These are phyloP conservation scores for Pluvianellus socialis DNA, from an alignment of 2,113 vertebrate genomes.

Conservation along the genomic window DNA sequence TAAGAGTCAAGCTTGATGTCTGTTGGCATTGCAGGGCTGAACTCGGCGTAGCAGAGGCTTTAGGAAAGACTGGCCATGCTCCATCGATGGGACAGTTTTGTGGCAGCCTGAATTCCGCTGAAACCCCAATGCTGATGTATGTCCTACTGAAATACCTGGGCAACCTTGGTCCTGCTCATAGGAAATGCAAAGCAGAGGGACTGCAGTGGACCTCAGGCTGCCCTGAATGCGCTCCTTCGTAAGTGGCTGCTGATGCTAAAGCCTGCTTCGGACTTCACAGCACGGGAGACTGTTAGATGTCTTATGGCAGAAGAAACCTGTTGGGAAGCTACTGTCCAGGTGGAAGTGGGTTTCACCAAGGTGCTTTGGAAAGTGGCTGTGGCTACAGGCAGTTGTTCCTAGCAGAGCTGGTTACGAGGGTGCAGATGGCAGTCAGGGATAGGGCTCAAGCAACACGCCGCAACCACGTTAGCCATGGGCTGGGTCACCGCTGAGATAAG, in stretches of 20 bases:
- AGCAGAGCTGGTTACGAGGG: background rate
- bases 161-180: background rate
- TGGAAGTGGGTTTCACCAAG: background rate
- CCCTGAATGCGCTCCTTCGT: background rate
- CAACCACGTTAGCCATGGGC: rapidly evolving
- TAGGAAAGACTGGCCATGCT: background rate
- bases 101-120: background rate
- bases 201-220: background rate
- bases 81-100: background rate
- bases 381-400: background rate
- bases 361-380: background rate
- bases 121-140: rapidly evolving
- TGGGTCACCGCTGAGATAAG: background rate
- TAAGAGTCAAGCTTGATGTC: background rate
- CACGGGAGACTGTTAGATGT: background rate
- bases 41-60: background rate
- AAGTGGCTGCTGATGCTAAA: background rate
- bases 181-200: background rate
- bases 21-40: background rate
- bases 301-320: background rate
- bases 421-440: background rate
- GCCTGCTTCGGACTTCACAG: background rate
- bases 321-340: background rate
- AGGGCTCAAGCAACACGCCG: background rate
- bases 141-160: background rate